Conservation (phyloP, 2,797 vertebrate genomes). For the Okamejei kenojei region DNA sequence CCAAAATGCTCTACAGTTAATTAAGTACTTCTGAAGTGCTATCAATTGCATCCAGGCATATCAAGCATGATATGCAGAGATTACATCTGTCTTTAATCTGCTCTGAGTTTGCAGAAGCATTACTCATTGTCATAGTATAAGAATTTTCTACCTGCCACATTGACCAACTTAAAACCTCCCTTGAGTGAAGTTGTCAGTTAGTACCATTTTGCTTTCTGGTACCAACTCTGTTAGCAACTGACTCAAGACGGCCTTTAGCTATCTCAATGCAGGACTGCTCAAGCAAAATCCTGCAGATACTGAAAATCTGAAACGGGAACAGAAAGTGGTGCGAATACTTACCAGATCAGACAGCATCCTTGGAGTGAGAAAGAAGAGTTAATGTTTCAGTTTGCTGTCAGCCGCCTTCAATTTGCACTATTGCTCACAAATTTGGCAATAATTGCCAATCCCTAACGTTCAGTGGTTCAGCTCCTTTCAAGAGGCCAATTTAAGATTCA, state of each 20-base stretch:
- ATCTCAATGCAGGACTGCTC: not conserved
- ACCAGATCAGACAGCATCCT: no score
- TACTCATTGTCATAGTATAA: not conserved
- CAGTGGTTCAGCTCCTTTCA: not conserved
- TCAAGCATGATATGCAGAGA: not conserved
- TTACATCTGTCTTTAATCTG: slow-evolving; percentile 14
- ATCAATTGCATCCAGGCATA: not conserved
- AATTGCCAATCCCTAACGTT: not conserved
- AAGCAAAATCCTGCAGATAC: no score
- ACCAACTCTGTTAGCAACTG: not conserved
- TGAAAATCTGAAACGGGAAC: no score
- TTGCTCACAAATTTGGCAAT: not conserved
- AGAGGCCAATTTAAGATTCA: not conserved
- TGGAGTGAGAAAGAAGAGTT: no score
- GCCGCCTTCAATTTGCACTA: not conserved
- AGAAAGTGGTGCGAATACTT: no score
- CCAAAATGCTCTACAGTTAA: not conserved
- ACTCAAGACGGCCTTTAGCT: not conserved
- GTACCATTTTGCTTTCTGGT: not conserved
- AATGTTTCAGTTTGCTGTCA: no score
- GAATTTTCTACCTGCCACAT: not conserved
- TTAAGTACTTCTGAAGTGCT: not conserved
- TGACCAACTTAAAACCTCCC: not conserved
- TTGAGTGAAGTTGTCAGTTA: not conserved
- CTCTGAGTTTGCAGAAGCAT: not conserved